Evolutionary conservation across 2,797 vertebrate species (phyloP).

Genomic region (Megalops cyprinoides): DNA sequence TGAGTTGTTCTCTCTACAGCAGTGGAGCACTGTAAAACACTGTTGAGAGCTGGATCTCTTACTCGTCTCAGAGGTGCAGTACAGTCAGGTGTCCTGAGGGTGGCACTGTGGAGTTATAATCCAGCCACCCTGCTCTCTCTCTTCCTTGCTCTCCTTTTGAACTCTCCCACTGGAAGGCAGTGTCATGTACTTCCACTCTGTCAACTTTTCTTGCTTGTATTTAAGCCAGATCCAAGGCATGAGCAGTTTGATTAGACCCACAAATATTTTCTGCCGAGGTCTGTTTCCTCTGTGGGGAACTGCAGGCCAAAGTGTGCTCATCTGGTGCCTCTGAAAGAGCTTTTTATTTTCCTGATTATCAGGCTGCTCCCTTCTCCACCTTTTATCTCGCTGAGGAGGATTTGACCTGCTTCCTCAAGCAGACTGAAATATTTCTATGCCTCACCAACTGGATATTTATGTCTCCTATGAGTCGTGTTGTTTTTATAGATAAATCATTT

Average conservation of each 20-base stretch:
- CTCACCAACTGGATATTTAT: background rate
- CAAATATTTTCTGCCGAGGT: conserved; percentile 24
- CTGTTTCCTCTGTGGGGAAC: too few species aligned
- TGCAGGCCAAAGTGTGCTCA: background rate
- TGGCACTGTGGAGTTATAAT: conserved; percentile 29
- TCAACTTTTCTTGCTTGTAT: conserved; percentile 9
- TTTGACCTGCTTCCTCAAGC: background rate
- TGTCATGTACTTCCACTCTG: conserved; percentile 11
- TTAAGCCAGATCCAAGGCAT: conserved; percentile 9
- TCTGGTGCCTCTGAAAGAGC: background rate
- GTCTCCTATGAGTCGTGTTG: background rate
- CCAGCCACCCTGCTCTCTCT: background rate
- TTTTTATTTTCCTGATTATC: too few species aligned
- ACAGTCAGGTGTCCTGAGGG: conserved; percentile 7
- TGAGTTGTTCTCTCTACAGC: background rate
- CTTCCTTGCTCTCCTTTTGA: background rate
- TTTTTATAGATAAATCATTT: background rate
- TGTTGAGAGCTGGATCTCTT: background rate
- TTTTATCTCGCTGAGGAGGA: background rate
- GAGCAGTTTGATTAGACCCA: background rate
- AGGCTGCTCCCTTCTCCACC: background rate
- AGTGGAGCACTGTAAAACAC: too few species aligned
- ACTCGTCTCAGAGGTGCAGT: background rate
- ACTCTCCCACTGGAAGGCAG: too few species aligned
- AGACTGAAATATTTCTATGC: conserved; percentile 44